phyloP scores from a whole-genome alignment of 2,888 invertebrate species.

The Limnephilus rhombicus region DNA sequence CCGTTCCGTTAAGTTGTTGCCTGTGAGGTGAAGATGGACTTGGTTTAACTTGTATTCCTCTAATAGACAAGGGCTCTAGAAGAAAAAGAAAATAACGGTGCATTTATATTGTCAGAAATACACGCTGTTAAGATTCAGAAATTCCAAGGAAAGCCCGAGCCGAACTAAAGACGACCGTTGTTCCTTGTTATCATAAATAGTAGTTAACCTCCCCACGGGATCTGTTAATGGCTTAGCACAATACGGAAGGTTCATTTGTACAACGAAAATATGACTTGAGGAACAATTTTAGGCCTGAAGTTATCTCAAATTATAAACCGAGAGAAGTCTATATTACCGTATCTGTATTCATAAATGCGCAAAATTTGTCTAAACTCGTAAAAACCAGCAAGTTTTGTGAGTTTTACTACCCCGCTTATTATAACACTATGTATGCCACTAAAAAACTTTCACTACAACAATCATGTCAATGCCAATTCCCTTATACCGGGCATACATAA shows the following conservation, averaged over 20 bases:
- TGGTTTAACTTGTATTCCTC: not conserved
- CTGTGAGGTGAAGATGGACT: not conserved
- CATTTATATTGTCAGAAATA: not conserved
- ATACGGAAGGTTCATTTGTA: not conserved
- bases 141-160: not conserved
- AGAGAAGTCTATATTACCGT: slow-evolving; percentile 5
- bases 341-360: not conserved
- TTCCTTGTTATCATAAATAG: not conserved
- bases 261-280: not conserved
- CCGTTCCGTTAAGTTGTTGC: not conserved
- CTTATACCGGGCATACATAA: no score
- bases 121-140: not conserved
- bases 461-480: no score
- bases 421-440: no score
- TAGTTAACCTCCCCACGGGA: not conserved
- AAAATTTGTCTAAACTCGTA: not conserved
- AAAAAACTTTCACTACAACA: no score
- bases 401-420: not conserved
- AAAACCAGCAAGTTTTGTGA: not conserved
- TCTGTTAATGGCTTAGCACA: not conserved
- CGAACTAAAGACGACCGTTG: not conserved
- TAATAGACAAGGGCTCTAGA: not conserved
- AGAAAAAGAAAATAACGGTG: not conserved
- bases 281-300: slow-evolving; percentile 27
- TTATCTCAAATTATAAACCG: slow-evolving; percentile 21